Base-by-base conservation (phyloP, 2,888 invertebrate species). In the Zhengitettix transpicula region DNA sequence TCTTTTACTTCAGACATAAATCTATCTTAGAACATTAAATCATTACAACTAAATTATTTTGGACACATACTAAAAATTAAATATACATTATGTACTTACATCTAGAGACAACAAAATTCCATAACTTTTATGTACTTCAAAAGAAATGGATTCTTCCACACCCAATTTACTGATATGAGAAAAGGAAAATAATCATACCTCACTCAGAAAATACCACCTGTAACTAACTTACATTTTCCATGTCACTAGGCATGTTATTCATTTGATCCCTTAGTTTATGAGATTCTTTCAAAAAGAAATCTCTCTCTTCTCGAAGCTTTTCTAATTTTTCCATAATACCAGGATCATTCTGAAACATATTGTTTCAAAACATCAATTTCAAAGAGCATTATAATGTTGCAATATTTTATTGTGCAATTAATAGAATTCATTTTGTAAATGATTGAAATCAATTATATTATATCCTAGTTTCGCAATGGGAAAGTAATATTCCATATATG, bases 211-310 rank as follows among this genome's bases (percentile, higher is more conserved):
- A 28, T 28, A 28, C 28, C 28, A 28, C 28, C 28, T 28, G 56
- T 58, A 51, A 52, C 60, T 58, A 55, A 60, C 67, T 68, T 68
- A 73, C 73, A 59, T 68, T 69, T 61, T 73, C 69, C 11, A 65
- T 62, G 57, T 67, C 66, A 40, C 71, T 70, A 40, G 69, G 66
- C 40, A 66, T 61, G 63, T 69, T 72, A 59, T 68, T 69, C 53
- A 71, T 66, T 62, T 74, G 71, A 58, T 76, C 75, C 58, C 72
- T 69, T 28, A 75, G 64, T 63, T 71, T 72, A 42, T 72, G 72
- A 64, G 74, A 78, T 65, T 80, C 77, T 28, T 72, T 72, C 69
- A 72, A 74, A 63, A 76, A 78, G 67, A 74, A 75, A 65, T 79
- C 77, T 55, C 77, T 73, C 68, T 79, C 78, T 10, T 71, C 65